phyloP scores from a whole-genome alignment of 1,140 invertebrate genomes.

The Drosophila bipectinata region DNA sequence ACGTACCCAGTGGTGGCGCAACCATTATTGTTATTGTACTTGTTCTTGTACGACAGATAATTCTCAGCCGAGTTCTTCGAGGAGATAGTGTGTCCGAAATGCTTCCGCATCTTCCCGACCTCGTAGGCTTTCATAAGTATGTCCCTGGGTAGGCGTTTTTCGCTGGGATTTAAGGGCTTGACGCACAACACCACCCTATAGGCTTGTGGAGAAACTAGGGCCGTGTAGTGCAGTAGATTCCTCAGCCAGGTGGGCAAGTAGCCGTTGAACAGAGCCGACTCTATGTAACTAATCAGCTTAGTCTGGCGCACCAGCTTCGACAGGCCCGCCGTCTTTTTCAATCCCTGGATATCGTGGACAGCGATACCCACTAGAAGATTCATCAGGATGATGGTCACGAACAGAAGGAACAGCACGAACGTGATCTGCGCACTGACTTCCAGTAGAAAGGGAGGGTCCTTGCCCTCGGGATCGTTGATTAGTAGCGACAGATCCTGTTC shows the following conservation, averaged over 20 bases:
- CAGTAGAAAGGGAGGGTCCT: constrained; percentile 86
- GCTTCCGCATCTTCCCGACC: constrained; percentile 89
- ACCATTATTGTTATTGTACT: constrained; percentile 87
- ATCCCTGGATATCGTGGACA: constrained; percentile 91
- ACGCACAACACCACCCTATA: constrained; percentile 91
- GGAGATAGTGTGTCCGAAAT: constrained; percentile 88
- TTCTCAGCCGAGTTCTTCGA: constrained; percentile 86
- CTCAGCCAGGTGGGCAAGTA: constrained; percentile 89
- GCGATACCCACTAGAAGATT: constrained; percentile 92
- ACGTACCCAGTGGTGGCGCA: constrained; percentile 84
- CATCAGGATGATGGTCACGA: constrained; percentile 93
- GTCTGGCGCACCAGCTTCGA: constrained; percentile 91
- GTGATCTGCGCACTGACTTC: constrained; percentile 90
- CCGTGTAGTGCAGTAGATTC: constrained; percentile 89
- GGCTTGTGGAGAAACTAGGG: constrained; percentile 90
- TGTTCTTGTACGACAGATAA: constrained; percentile 86
- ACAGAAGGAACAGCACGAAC: constrained; percentile 89
- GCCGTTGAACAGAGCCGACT: constrained; percentile 88
- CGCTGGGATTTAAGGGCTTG: constrained; percentile 91
- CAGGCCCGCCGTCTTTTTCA: constrained; percentile 90
- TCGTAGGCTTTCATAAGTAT: constrained; percentile 90
- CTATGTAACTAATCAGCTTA: constrained; percentile 90
- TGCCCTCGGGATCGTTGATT: constrained; percentile 87
- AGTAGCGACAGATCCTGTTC: constrained; percentile 90
- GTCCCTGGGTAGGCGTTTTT: constrained; percentile 90